Evolutionary conservation across 2,888 invertebrate genomes (phyloP).

Genomic region (Acheta domesticus): DNA sequence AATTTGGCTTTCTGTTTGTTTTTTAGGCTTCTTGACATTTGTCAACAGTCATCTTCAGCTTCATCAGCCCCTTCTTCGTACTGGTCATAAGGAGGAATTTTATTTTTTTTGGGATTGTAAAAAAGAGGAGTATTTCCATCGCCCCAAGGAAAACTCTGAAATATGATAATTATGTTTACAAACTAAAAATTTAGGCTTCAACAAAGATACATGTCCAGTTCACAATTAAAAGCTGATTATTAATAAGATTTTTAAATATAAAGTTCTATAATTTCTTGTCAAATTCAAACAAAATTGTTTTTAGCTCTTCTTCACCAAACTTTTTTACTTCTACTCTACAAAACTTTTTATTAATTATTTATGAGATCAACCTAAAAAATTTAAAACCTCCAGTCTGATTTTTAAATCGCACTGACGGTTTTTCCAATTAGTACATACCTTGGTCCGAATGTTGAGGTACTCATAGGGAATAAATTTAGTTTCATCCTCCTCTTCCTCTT

Average conservation of each 20-base stretch:
- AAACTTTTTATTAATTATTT: no score
- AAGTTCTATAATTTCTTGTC: no score
- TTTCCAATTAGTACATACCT: not conserved
- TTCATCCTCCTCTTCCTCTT: not conserved
- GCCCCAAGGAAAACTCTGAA: constrained; percentile 87
- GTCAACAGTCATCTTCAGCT: not conserved
- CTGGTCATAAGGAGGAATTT: constrained; percentile 58
- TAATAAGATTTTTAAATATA: no score
- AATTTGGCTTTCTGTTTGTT: not conserved
- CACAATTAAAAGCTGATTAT: no score
- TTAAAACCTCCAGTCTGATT: not conserved
- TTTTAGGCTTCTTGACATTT: not conserved
- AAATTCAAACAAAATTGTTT: no score
- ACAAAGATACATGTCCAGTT: no score
- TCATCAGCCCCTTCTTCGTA: constrained; percentile 5
- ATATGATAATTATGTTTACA: constrained; percentile 38
- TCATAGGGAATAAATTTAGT: constrained; percentile 24
- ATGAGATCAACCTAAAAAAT: no score
- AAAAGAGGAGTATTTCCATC: constrained; percentile 83
- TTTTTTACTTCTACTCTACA: no score
- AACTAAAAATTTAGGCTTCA: not conserved
- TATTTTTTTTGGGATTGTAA: constrained; percentile 77
- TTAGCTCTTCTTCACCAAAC: no score
- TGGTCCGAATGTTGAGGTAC: constrained; percentile 20
- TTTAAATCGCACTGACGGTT: not conserved